Evolutionary conservation across 2,797 vertebrate genomes (phyloP).

Genomic region (Agapornis canus): DNA sequence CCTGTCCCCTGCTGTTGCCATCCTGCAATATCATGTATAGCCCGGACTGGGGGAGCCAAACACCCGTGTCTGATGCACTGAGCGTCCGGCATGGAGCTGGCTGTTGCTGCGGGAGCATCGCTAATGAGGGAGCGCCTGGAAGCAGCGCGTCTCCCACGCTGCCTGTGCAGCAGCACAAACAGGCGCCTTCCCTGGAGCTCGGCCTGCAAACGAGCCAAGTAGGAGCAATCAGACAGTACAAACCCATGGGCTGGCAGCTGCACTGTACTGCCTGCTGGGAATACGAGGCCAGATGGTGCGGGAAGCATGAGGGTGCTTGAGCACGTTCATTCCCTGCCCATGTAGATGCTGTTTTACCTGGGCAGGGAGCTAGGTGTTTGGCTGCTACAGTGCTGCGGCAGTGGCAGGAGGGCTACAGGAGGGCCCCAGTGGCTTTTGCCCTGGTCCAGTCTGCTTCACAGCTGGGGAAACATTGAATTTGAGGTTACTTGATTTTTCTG

Average conservation of each 20-base stretch:
- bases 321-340: neutral
- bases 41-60: neutral
- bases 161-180: neutral
- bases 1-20: neutral
- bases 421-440: neutral
- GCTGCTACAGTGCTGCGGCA: accelerated
- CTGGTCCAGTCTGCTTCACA: accelerated
- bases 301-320: neutral
- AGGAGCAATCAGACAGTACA: neutral
- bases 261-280: neutral
- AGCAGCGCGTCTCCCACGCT: neutral
- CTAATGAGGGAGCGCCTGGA: neutral
- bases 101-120: neutral
- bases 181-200: neutral
- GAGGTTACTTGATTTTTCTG: neutral
- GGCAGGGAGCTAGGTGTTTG: neutral
- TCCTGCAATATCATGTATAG: accelerated
- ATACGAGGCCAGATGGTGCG: neutral
- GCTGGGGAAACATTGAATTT: neutral
- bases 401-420: neutral
- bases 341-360: accelerated
- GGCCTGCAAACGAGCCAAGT: neutral
- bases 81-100: neutral
- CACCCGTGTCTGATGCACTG: accelerated
- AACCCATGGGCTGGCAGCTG: neutral